Evolutionary conservation across 2,113 vertebrate species (phyloP), one percentile per base, ranked within the genome.

Genomic region (Caretta caretta): DNA sequence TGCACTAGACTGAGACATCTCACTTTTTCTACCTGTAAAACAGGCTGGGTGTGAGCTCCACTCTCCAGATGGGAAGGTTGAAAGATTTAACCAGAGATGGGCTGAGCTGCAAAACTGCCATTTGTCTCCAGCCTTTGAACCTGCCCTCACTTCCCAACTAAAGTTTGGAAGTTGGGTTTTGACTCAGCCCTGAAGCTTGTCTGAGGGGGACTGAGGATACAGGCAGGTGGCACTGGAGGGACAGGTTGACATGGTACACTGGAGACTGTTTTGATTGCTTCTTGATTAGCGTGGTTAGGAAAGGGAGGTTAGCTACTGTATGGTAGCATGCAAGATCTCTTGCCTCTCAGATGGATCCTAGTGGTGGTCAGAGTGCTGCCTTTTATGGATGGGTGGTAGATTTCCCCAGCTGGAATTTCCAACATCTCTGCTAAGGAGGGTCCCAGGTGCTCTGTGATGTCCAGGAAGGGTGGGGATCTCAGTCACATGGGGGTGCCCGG

Each of bases 1-100:
- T 22, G 72, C 8, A 9, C 38, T 46, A 57, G 86, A 19, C 7
- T n/a, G 25, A 38, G 20, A 1, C 1, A 0, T 35, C 50, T 29
- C 2, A 53, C 8, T 11, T 3, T 0, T 2, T 27, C 27, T 2
- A 8, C 9, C n/a, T 9, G 2, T n/a, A 1, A 38, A 84, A 82
- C 2, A 84, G n/a, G 1, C 0, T 1, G n/a, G 72, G 2, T 22
- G 76, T 25, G 79, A 54, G 62, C 22, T 42, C 10, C 10, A 20
- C n/a, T 76, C 72, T 76, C 72, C 38, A 46, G 72, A 46, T 46
- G 42, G 38, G 22, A 46, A 46, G 12, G 24, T 46, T 42, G 38
- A 38, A 35, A 76, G 75, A 24, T 76, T n/a, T 76, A 76, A 76
- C 38, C 0, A 4, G 31, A 46, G 59, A 1, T 3, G 46, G 38